These are phyloP conservation scores for Eurypyga helias DNA, from an alignment of 2,113 vertebrate species.

Conservation along the genomic window DNA sequence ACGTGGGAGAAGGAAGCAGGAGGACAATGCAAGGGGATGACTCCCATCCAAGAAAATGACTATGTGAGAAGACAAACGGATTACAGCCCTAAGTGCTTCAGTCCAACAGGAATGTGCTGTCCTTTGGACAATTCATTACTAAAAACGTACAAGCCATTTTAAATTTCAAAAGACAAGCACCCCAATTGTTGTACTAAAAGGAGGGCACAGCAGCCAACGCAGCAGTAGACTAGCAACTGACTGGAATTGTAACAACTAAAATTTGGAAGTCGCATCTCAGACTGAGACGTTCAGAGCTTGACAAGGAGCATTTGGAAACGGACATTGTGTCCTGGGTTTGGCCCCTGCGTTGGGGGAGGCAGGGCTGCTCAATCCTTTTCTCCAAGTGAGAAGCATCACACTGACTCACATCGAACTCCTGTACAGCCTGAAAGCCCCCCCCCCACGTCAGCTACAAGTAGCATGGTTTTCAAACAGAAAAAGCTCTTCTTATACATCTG, in stretches of 20 bases:
- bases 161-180: background rate
- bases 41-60: conserved; percentile 60
- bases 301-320: background rate
- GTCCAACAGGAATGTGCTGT: conserved; percentile 17
- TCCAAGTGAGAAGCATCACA: background rate
- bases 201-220: background rate
- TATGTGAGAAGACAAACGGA: background rate
- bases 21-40: conserved; percentile 42
- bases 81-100: background rate
- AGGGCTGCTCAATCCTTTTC: background rate
- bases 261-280: background rate
- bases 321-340: background rate
- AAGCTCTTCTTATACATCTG: background rate
- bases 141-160: background rate
- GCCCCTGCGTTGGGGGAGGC: background rate
- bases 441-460: background rate
- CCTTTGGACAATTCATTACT: conserved; percentile 12
- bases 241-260: conserved; percentile 33
- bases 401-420: background rate
- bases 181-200: background rate
- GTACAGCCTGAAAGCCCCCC: background rate
- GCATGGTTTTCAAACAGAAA: background rate
- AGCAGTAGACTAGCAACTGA: conserved; percentile 2
- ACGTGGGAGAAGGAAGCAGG: background rate
- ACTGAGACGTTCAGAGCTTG: background rate